Evolutionary conservation across 2,113 vertebrate species (phyloP).

Genomic region (Catharus bicknelli): DNA sequence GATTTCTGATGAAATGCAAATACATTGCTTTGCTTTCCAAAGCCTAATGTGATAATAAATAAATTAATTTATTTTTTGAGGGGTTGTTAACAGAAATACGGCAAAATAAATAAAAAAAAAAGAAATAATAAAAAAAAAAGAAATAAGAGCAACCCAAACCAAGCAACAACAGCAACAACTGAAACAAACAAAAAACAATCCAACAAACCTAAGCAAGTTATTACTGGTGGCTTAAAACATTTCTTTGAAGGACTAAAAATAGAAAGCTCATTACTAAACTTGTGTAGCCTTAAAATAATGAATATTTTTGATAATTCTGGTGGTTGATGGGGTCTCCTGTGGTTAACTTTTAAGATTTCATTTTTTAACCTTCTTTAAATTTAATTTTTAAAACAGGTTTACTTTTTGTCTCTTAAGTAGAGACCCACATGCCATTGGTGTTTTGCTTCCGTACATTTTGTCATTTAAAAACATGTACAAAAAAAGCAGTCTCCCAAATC

Average conservation of each 20-base stretch:
- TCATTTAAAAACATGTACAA: not conserved
- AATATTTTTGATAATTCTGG: not conserved
- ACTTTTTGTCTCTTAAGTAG: not conserved
- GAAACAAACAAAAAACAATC: not conserved
- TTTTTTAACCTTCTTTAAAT: not conserved
- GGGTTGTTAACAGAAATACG: not conserved
- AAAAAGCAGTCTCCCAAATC: not conserved
- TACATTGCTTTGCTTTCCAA: not conserved
- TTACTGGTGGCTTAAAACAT: not conserved
- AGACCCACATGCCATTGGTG: not conserved
- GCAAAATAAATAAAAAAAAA: too few species aligned
- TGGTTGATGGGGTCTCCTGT: not conserved
- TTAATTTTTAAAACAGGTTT: not conserved
- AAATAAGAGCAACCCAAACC: not conserved
- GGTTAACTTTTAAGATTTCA: not conserved
- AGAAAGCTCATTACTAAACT: not conserved
- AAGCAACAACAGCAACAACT: not conserved
- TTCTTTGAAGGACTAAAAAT: not conserved
- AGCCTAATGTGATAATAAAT: not conserved
- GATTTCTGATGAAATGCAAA: not conserved
- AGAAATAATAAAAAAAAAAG: rapidly evolving
- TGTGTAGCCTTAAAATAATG: not conserved
- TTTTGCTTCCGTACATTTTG: not conserved
- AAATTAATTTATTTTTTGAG: rapidly evolving
- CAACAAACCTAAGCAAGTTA: not conserved